Evolutionary conservation across 2,113 vertebrate species (phyloP).

Genomic region (Crotalus horridus): DNA sequence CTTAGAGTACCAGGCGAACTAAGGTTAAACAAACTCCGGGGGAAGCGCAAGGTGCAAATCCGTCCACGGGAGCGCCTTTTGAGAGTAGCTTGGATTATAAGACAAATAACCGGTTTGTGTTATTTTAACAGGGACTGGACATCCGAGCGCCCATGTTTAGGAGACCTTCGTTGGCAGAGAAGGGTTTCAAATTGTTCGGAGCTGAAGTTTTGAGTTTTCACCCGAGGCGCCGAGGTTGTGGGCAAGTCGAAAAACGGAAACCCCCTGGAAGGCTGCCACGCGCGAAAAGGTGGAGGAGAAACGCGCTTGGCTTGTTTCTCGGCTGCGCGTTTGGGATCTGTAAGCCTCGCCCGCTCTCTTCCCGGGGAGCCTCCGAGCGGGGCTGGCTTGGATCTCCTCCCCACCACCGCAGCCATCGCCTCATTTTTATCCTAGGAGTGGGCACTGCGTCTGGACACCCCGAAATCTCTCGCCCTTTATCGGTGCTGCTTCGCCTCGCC

Average conservation of each 20-base stretch:
- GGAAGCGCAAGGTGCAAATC: background rate
- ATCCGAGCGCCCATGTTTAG: background rate
- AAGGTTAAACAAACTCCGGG: background rate
- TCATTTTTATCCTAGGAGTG: background rate
- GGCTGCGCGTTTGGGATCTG: background rate
- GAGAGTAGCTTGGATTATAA: background rate
- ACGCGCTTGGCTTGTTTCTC: background rate
- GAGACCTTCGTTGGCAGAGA: background rate
- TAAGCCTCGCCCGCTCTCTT: background rate
- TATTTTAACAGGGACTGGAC: background rate
- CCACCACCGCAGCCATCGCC: background rate
- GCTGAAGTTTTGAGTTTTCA: background rate
- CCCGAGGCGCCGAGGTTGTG: background rate
- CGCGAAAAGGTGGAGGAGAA: background rate
- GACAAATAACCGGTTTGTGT: background rate
- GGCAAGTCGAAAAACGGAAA: background rate
- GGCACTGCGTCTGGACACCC: background rate
- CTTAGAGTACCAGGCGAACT: background rate
- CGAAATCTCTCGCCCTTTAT: background rate
- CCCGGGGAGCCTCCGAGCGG: background rate
- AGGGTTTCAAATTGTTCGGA: background rate
- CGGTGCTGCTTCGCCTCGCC: background rate
- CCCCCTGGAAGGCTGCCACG: background rate
- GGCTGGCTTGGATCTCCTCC: too few relatives aligned
- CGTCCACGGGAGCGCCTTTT: background rate